These are phyloP conservation scores for Gastrophysa polygoni DNA, from an alignment of 2,888 invertebrate species.

Conservation along the genomic window DNA sequence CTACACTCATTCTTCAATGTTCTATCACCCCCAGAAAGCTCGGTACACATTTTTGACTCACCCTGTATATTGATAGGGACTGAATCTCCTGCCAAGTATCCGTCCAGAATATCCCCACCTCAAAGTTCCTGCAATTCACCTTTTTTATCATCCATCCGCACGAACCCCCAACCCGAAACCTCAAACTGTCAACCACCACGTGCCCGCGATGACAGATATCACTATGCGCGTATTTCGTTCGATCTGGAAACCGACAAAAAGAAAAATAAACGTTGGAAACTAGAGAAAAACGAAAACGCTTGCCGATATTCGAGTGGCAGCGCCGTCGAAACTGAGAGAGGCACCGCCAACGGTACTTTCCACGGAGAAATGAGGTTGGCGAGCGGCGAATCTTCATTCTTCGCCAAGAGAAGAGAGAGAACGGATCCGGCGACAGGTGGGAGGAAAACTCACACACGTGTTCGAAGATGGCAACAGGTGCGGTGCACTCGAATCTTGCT, in stretches of 20 bases:
- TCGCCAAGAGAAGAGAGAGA: slow-evolving; percentile 43
- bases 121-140: too few relatives aligned
- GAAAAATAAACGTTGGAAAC: slow-evolving; percentile 14
- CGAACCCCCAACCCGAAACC: too few relatives aligned
- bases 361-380: slow-evolving; percentile 53
- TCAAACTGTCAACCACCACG: not conserved
- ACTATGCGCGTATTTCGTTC: not conserved
- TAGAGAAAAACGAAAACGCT: too few relatives aligned
- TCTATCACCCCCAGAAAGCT: too few relatives aligned
- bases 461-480: too few relatives aligned
- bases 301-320: slow-evolving; percentile 40
- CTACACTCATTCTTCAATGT: too few relatives aligned
- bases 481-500: too few relatives aligned
- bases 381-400: slow-evolving; percentile 38
- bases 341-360: slow-evolving; percentile 50
- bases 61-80: too few relatives aligned
- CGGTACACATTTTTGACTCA: too few relatives aligned
- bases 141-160: not conserved
- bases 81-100: too few relatives aligned
- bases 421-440: slow-evolving; percentile 44
- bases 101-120: not conserved
- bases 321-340: slow-evolving; percentile 36
- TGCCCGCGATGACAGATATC: not conserved
- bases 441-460: slow-evolving; percentile 41
- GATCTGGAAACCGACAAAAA: slow-evolving; percentile 21